phyloP scores from a whole-genome alignment of 2,797 vertebrate species.

The Pogonophryne albipinna region DNA sequence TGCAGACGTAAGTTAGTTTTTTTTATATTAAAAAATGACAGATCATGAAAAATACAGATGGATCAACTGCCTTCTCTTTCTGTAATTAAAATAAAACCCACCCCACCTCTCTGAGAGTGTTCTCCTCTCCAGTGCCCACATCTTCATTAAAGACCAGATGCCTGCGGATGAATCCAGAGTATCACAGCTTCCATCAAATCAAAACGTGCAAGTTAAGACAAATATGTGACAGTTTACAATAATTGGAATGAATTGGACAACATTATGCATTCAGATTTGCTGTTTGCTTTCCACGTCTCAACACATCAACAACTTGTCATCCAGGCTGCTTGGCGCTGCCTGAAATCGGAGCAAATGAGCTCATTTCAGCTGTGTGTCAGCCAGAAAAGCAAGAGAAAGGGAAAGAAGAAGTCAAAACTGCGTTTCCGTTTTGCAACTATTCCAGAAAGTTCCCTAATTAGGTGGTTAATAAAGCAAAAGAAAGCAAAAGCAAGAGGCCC shows the following conservation, averaged over 20 bases:
- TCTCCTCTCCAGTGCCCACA: conserved; percentile 36
- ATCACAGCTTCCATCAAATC: conserved; percentile 26
- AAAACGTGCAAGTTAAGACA: conserved; percentile 54
- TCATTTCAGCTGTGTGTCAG: conserved; percentile 25
- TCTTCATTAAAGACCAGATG: conserved; percentile 50
- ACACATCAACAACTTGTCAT: conserved; percentile 66
- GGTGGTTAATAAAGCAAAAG: conserved; percentile 75
- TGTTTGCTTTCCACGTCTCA: conserved; percentile 51
- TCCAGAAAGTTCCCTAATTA: conserved; percentile 76
- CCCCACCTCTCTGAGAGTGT: not conserved
- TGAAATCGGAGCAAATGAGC: conserved; percentile 63
- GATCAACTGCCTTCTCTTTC: conserved; percentile 1
- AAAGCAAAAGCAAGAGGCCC: conserved; percentile 31
- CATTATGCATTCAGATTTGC: conserved; percentile 51
- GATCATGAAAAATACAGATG: not conserved
- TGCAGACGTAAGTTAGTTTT: too few species aligned
- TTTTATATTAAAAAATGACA: conserved; percentile 7
- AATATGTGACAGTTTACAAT: conserved; percentile 57
- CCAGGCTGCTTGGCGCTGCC: conserved; percentile 18
- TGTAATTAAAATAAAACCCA: not conserved
- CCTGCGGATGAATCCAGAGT: conserved; percentile 41
- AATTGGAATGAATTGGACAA: conserved; percentile 77
- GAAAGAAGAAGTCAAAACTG: conserved; percentile 21
- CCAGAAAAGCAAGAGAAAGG: conserved; percentile 6
- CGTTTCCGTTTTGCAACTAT: conserved; percentile 39